phyloP scores from a whole-genome alignment of 2,888 invertebrate genomes.

The Hermaeophaga mercurialis region DNA sequence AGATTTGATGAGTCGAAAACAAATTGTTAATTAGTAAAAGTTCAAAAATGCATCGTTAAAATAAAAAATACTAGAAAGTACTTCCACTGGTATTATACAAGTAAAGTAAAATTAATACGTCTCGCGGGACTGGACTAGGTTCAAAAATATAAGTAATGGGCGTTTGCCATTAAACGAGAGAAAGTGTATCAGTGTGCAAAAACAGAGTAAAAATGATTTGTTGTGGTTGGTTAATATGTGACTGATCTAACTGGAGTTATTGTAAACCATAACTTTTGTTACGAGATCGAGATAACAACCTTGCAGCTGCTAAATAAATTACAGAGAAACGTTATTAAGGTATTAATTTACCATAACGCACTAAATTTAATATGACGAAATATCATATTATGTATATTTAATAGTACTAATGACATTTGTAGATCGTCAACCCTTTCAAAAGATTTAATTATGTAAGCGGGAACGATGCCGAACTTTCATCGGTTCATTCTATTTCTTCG shows the following conservation, averaged over 20 bases:
- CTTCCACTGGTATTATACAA: too few relatives aligned
- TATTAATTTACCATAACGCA: constrained; percentile 7
- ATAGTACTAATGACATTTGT: not conserved
- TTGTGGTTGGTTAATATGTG: constrained; percentile 2
- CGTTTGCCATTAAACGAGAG: not conserved
- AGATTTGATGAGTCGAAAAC: too few relatives aligned
- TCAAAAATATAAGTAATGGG: not conserved
- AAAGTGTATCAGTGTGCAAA: constrained; percentile 10
- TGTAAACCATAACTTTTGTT: constrained; percentile 7
- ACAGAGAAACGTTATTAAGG: constrained; percentile 8
- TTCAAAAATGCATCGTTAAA: too few relatives aligned
- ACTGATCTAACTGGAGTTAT: constrained; percentile 2
- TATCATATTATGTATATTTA: constrained; percentile 2
- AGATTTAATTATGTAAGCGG: too few relatives aligned
- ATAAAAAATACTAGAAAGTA: too few relatives aligned
- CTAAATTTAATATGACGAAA: constrained; percentile 7
- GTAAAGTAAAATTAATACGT: too few relatives aligned
- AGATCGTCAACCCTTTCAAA: not conserved
- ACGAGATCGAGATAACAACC: too few relatives aligned
- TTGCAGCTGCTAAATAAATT: constrained; percentile 17
- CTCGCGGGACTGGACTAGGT: not conserved
- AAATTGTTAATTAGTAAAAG: too few relatives aligned
- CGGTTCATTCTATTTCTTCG: too few relatives aligned
- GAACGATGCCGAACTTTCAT: too few relatives aligned
- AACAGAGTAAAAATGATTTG: constrained; percentile 3